phyloP scores from a whole-genome alignment of 2,797 vertebrate species.

The Leptoclinus maculatus region DNA sequence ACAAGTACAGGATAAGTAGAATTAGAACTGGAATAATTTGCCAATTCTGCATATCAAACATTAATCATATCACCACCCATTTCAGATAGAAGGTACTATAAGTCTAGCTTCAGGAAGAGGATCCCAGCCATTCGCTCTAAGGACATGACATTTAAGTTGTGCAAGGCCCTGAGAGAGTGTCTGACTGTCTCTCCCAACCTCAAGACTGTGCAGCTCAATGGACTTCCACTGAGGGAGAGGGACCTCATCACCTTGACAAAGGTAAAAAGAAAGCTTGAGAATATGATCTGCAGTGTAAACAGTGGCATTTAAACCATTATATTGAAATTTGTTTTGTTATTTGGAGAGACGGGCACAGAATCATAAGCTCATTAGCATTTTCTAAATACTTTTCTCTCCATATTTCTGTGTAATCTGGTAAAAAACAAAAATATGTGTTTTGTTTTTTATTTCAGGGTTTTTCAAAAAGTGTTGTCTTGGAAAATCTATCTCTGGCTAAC shows the following conservation, averaged over 20 bases:
- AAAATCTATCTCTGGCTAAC: conserved; percentile 90
- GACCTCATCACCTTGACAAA: conserved; percentile 91
- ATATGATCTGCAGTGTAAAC: not conserved
- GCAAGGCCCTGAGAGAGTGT: conserved; percentile 90
- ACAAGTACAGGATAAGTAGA: not conserved
- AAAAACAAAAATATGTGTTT: not conserved
- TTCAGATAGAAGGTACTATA: conserved; percentile 82
- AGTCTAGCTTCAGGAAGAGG: conserved; percentile 82
- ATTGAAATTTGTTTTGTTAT: not conserved
- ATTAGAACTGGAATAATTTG: not conserved
- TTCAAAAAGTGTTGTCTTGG: conserved; percentile 85
- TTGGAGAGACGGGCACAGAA: not conserved
- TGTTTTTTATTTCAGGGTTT: conserved; percentile 86
- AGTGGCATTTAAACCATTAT: not conserved
- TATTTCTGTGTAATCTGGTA: not conserved
- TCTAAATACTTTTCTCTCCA: not conserved
- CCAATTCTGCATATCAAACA: not conserved
- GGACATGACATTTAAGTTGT: conserved; percentile 91
- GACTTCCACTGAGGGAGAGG: conserved; percentile 90
- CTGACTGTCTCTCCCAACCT: conserved; percentile 86
- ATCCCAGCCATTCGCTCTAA: conserved; percentile 89
- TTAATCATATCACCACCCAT: conserved; percentile 22
- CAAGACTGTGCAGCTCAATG: conserved; percentile 90
- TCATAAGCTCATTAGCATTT: not conserved
- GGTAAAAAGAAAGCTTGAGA: conserved; percentile 73